phyloP scores from a whole-genome alignment of 64 coral and sea anemone genomes.

The Catalaphyllia jardinei region DNA sequence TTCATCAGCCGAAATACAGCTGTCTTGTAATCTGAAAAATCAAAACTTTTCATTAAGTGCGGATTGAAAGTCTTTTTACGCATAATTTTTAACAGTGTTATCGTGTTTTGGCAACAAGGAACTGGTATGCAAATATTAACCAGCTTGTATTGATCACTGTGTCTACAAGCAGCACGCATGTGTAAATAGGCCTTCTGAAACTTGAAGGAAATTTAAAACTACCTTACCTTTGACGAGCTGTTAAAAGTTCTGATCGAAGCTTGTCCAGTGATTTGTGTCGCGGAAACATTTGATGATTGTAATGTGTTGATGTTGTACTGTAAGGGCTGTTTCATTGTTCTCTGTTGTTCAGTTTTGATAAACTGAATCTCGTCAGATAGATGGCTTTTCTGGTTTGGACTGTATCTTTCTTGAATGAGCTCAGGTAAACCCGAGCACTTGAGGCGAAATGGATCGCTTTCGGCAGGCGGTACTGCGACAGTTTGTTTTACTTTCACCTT shows the following conservation, averaged over 20 bases:
- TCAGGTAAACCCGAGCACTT: background rate
- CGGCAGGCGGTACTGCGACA: background rate
- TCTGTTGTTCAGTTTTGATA: slow-evolving; percentile 28
- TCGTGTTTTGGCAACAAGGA: slow-evolving; percentile 1
- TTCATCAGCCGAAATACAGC: too few species aligned
- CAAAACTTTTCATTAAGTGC: background rate
- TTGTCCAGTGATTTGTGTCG: slow-evolving; percentile 9
- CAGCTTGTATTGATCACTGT: slow-evolving; percentile 29
- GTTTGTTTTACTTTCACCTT: background rate
- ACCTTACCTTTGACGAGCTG: slow-evolving; percentile 29
- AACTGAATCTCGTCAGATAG: slow-evolving; percentile 5
- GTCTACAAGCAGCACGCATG: slow-evolving; percentile 17
- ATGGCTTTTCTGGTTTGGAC: background rate
- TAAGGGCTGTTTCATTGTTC: slow-evolving; percentile 33
- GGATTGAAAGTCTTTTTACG: slow-evolving; percentile 30
- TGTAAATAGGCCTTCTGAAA: slow-evolving; percentile 31
- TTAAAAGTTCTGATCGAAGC: background rate
- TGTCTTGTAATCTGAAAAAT: background rate
- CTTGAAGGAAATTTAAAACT: background rate
- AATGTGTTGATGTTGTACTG: slow-evolving; percentile 8
- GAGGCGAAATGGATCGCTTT: too few species aligned
- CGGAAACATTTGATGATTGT: background rate
- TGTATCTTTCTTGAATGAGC: background rate
- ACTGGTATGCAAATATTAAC: slow-evolving; percentile 58
- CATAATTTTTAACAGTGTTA: slow-evolving; percentile 29